phyloP scores from a whole-genome alignment of 2,888 invertebrate genomes.

The Cheilosia urbana region DNA sequence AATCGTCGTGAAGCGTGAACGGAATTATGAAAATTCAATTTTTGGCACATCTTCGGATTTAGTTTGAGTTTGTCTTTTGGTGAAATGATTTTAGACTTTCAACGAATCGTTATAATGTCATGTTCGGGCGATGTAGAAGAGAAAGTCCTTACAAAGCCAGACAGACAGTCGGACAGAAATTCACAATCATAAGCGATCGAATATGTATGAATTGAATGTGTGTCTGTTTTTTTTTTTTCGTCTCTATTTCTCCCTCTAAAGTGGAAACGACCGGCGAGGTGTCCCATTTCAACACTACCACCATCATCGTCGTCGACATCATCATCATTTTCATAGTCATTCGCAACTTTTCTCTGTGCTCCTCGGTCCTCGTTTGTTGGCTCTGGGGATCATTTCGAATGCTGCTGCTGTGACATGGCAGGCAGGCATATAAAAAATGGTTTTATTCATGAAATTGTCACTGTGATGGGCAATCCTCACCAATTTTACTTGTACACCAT shows the following conservation, averaged over 20 bases:
- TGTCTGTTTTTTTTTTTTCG: not conserved
- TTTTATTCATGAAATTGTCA: conserved; percentile 75
- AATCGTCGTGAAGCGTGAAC: conserved; percentile 68
- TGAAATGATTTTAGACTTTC: conserved; percentile 66
- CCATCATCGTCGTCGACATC: conserved; percentile 51
- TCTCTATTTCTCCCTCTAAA: conserved; percentile 8
- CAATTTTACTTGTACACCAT: conserved; percentile 66
- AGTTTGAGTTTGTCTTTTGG: conserved; percentile 37
- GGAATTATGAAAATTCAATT: conserved; percentile 75
- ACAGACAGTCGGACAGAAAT: conserved; percentile 71
- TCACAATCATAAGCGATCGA: conserved; percentile 73
- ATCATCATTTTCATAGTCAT: conserved; percentile 48
- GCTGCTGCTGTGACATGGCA: conserved; percentile 58
- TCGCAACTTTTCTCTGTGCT: conserved; percentile 61
- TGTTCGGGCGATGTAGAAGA: conserved; percentile 8
- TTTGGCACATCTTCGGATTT: conserved; percentile 60
- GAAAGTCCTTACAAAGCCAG: conserved; percentile 43
- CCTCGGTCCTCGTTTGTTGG: conserved; percentile 41
- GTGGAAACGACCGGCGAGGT: conserved; percentile 66
- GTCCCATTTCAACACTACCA: conserved; percentile 64
- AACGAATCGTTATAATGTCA: conserved; percentile 60
- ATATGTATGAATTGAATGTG: conserved; percentile 67
- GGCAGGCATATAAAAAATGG: conserved; percentile 67
- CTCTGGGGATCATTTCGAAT: conserved; percentile 69
- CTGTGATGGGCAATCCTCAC: conserved; percentile 70